phyloP scores from a whole-genome alignment of 2,113 vertebrate species.

The Brienomyrus brachyistius region DNA sequence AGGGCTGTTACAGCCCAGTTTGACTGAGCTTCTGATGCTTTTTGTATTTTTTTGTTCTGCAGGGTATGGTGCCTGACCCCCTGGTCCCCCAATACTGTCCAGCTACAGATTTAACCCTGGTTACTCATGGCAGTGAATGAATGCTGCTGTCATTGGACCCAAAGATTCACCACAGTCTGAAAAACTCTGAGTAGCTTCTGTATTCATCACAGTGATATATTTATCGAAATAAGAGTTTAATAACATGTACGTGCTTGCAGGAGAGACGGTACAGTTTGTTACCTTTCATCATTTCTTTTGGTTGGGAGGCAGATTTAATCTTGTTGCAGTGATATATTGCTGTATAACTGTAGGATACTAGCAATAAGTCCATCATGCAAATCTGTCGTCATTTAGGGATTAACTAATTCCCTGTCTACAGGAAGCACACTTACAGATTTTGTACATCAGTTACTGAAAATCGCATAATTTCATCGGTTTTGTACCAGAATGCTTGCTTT shows the following conservation, averaged over 20 bases:
- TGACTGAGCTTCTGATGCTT: neutral
- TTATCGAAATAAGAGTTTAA: neutral
- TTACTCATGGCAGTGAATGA: neutral
- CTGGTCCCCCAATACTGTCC: neutral
- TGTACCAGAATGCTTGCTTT: neutral
- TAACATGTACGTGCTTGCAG: neutral
- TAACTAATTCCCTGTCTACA: neutral
- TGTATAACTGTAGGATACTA: neutral
- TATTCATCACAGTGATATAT: neutral
- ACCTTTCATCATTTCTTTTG: neutral
- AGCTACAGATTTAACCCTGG: neutral
- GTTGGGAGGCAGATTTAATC: neutral
- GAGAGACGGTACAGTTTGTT: neutral
- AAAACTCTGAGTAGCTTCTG: neutral
- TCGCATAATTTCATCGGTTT: neutral
- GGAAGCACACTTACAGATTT: neutral
- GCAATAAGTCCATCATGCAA: neutral
- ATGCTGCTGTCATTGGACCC: neutral
- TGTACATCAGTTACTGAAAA: slow-evolving; percentile 1
- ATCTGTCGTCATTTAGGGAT: neutral
- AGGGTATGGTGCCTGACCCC: neutral
- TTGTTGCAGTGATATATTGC: neutral
- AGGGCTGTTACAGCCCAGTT: neutral
- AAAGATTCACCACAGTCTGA: neutral
- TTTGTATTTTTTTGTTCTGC: neutral